Evolutionary conservation across 2,113 vertebrate genomes (phyloP), one percentile per base, ranked within the genome.

Genomic region (Oreochromis niloticus): DNA sequence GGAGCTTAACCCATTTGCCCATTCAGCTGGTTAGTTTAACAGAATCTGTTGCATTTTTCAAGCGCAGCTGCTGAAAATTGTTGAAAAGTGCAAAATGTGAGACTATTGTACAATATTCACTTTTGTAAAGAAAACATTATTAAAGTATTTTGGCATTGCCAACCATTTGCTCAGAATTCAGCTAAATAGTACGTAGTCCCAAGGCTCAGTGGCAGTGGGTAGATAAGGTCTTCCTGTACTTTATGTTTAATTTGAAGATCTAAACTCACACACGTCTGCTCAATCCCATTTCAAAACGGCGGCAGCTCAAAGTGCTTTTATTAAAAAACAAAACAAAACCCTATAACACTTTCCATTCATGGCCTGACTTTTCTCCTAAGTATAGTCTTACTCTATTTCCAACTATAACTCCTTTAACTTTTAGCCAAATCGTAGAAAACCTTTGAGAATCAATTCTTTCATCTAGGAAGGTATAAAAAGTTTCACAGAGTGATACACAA

Each of bases 141-240:
- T 54, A 19, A n/a, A n/a, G 19, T 19, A n/a, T 11, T 55, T 5
- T 10, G 52, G 9, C n/a, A 6, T 55, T 55, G 54, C 9, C 7
- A 46, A 19, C 43, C 36, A 48, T 79, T 63, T 66, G 75, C 48
- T 48, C 39, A 66, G 66, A 32, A 82, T 73, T 88, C 46, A 81
- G 81, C 1, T 50, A 34, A 68, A 87, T 24, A 56, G 59, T 68
- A 36, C 24, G 2, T 12, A 3, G 85, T 79, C 90, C 81, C 90
- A 86, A 90, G 86, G 54, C 52, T 81, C 88, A 32, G 52, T 81
- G 81, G 85, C 83, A 88, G 89, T 87, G 87, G 24, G 52, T 81
- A 46, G 50, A 52, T 32, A 66, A 85, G 46, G 34, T 34, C 46
- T 85, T 61, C 52, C 16, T 80, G 73, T 73, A 9, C 79, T 55